Evolutionary conservation across 1,140 invertebrate species (phyloP).

Genomic region (Drosophila navojoa): DNA sequence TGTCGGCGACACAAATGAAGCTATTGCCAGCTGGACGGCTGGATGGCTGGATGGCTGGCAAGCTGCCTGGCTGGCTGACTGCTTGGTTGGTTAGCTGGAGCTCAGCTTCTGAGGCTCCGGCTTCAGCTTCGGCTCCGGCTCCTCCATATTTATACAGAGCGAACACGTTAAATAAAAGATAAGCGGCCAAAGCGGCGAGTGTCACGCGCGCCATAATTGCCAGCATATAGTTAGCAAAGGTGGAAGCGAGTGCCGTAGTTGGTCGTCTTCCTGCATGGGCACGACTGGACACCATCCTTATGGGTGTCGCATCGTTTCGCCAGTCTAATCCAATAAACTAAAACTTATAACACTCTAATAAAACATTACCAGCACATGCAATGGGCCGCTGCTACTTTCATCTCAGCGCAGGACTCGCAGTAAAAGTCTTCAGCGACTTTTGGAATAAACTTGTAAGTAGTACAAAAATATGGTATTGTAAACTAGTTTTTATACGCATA

Average conservation of each 20-base stretch:
- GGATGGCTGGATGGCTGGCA: slow-evolving; percentile 17
- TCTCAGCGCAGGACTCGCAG: background rate
- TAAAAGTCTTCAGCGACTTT: background rate
- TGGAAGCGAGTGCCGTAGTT: background rate
- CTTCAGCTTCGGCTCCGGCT: slow-evolving; percentile 23
- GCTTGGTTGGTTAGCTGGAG: slow-evolving; percentile 1
- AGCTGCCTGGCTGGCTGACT: slow-evolving; percentile 11
- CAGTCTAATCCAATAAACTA: slow-evolving; percentile 66
- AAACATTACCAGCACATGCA: slow-evolving; percentile 10
- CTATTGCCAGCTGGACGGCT: slow-evolving; percentile 55
- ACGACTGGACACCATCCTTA: slow-evolving; percentile 14
- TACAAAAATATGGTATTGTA: background rate
- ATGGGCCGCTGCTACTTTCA: slow-evolving; percentile 5
- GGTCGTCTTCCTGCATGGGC: background rate
- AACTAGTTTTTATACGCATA: background rate
- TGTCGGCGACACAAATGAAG: slow-evolving; percentile 67
- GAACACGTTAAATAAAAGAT: slow-evolving; percentile 80
- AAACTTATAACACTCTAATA: slow-evolving; percentile 46
- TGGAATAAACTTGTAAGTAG: background rate
- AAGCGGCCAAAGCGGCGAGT: slow-evolving; percentile 67
- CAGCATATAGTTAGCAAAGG: slow-evolving; percentile 9
- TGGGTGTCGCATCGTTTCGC: slow-evolving; percentile 57
- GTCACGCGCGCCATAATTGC: slow-evolving; percentile 66
- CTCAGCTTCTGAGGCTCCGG: slow-evolving; percentile 10
- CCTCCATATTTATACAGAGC: slow-evolving; percentile 79